A percentile compares a stretch with the other conserved stretches of the same genome.
Conservation (phyloP, 2,888 invertebrate genomes). For the Epistrophella euchroma region DNA sequence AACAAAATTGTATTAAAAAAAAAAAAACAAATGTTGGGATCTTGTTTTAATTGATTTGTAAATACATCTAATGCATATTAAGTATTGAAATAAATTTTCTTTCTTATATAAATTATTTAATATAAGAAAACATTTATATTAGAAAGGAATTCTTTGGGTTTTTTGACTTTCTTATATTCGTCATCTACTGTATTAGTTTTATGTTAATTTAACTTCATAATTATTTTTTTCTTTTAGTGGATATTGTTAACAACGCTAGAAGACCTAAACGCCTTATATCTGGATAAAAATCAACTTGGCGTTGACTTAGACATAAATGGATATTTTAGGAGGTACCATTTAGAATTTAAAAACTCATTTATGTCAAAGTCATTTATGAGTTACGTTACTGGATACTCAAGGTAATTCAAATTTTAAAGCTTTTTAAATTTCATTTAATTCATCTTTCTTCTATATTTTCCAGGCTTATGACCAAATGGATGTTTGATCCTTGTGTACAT, state of each 20-base stretch:
- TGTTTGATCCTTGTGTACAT: conserved; percentile 93
- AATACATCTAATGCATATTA: too few relatives aligned
- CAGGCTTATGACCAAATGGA: conserved; percentile 94
- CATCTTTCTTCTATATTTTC: conserved; percentile 53
- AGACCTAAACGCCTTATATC: conserved; percentile 92
- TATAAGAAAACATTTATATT: too few relatives aligned
- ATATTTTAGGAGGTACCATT: conserved; percentile 82
- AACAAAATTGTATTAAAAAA: too few relatives aligned
- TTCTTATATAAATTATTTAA: too few relatives aligned
- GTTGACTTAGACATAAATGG: conserved; percentile 89
- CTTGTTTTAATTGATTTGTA: too few relatives aligned
- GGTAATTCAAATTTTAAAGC: conserved; percentile 81
- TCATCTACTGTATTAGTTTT: too few relatives aligned
- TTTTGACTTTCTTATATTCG: too few relatives aligned
- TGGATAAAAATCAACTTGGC: conserved; percentile 88
- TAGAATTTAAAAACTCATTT: conserved; percentile 80
- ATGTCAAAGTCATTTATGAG: conserved; percentile 91
- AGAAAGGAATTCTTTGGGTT: too few relatives aligned
- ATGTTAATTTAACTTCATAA: neutral
- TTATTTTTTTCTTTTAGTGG: conserved; percentile 84
- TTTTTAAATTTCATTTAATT: neutral
- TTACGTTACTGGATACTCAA: conserved; percentile 93
- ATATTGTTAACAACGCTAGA: conserved; percentile 91
- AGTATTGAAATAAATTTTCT: too few relatives aligned
- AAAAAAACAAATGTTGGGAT: too few relatives aligned